A percentile compares a stretch with the other conserved stretches of the same genome.
phyloP scores from a whole-genome alignment of 2,113 vertebrate genomes.

The Thermophis baileyi region DNA sequence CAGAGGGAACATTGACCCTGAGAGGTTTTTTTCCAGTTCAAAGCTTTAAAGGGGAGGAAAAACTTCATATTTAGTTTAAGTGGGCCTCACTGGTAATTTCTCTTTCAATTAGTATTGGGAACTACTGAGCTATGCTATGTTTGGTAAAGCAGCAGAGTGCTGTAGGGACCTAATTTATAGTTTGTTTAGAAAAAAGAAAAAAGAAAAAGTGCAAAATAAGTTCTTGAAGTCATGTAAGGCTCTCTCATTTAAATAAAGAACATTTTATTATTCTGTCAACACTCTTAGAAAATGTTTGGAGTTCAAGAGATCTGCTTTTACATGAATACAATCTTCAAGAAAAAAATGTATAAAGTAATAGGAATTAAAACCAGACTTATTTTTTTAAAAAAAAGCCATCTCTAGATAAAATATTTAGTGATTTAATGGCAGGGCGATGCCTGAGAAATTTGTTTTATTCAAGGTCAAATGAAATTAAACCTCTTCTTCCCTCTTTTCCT shows the following conservation, averaged over 20 bases:
- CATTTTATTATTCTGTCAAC: neutral
- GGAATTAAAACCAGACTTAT: neutral
- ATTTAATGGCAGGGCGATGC: neutral
- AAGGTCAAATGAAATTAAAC: neutral
- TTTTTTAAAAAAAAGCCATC: neutral
- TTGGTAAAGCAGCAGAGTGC: neutral
- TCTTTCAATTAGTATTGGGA: conserved; percentile 7
- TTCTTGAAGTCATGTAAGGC: neutral
- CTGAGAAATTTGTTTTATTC: neutral
- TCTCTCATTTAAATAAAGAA: neutral
- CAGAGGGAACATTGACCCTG: too few species aligned
- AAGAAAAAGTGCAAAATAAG: neutral
- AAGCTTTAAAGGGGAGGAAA: conserved; percentile 3
- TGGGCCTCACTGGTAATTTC: neutral
- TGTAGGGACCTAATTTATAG: neutral
- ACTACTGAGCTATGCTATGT: neutral
- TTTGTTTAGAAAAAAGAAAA: neutral
- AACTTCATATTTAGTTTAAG: conserved; percentile 21
- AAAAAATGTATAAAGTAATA: neutral
- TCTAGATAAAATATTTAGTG: neutral
- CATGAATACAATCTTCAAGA: neutral
- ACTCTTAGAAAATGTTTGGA: neutral
- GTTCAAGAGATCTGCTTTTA: neutral
- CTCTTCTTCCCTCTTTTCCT: neutral
- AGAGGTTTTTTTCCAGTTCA: neutral